Percentiles rank a stretch among this genome's conserved stretches.
Evolutionary conservation across 2,797 vertebrate species (phyloP).

Genomic region (Clangula hyemalis): DNA sequence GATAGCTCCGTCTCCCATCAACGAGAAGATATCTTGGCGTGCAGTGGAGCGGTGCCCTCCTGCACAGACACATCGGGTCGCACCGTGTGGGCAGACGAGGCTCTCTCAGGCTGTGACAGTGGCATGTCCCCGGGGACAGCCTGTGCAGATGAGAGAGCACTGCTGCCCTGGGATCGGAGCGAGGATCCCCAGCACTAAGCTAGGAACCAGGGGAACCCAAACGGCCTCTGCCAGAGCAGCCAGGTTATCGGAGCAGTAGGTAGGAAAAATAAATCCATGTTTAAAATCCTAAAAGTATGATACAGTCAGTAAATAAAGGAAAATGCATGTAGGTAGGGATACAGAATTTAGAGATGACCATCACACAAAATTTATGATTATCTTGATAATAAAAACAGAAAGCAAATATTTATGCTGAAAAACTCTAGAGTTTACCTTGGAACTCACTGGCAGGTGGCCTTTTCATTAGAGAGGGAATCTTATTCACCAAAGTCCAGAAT

Average conservation of each 20-base stretch:
- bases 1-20: neutral
- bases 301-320: neutral
- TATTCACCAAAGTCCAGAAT: neutral
- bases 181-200: neutral
- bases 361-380: neutral
- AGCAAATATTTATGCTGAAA: neutral
- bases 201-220: neutral
- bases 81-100: neutral
- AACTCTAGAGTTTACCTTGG: neutral
- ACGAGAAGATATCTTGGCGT: neutral
- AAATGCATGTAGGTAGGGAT: neutral
- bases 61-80: neutral
- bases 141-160: neutral
- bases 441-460: neutral
- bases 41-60: neutral
- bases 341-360: neutral
- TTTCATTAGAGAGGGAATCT: neutral
- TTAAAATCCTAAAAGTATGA: neutral
- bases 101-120: neutral
- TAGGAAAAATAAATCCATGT: neutral
- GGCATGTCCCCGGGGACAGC: neutral
- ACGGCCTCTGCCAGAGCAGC: neutral
- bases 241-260: neutral
- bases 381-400: neutral
- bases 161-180: neutral